Conservation (phyloP, 1,140 invertebrate genomes). For the Zaprionus taronus region DNA sequence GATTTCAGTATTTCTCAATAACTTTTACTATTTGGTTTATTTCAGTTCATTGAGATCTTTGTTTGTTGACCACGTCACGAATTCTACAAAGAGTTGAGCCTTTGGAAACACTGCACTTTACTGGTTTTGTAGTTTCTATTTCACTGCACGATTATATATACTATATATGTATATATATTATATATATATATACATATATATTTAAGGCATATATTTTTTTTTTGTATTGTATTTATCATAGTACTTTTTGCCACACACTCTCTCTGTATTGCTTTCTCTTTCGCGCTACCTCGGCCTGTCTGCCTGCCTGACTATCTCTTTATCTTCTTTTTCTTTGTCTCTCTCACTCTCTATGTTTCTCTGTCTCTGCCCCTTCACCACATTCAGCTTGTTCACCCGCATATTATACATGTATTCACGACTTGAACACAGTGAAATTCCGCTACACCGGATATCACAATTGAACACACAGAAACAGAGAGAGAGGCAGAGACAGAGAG, state of each 20-base stretch:
- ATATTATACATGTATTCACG: slow-evolving; percentile 16
- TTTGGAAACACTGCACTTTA: background rate
- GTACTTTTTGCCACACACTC: slow-evolving; percentile 12
- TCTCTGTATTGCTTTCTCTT: slow-evolving; percentile 29
- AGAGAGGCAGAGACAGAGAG: slow-evolving; percentile 32
- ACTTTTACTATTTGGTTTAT: background rate
- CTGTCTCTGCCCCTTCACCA: background rate
- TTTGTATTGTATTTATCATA: slow-evolving; percentile 1
- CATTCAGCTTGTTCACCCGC: slow-evolving; percentile 8
- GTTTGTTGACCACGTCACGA: background rate
- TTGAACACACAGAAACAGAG: slow-evolving; percentile 71
- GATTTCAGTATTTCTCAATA: background rate
- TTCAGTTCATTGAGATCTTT: background rate
- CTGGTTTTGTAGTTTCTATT: background rate
- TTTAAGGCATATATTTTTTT: background rate
- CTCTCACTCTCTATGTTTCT: background rate
- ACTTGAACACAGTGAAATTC: slow-evolving; percentile 67
- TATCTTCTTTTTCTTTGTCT: background rate
- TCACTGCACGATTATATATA: background rate
- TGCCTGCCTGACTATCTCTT: background rate
- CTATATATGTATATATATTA: too few relatives aligned
- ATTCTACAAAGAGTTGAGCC: background rate
- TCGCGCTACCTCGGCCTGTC: background rate
- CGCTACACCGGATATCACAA: slow-evolving; percentile 79
- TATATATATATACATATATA: too few relatives aligned